These are phyloP conservation scores for Trachurus trachurus DNA, from an alignment of 2,797 vertebrate genomes.

Conservation along the genomic window DNA sequence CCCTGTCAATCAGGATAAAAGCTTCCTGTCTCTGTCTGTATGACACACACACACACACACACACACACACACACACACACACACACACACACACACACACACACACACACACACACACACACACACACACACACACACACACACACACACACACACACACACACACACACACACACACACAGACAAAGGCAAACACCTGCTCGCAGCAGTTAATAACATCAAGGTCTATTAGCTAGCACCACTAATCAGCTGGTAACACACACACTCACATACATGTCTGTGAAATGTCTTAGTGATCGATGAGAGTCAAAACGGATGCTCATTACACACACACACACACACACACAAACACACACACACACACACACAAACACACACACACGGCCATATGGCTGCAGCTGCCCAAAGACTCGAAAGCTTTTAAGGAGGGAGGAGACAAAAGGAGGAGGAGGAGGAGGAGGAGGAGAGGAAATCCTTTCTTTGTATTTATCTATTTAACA, in stretches of 20 bases:
- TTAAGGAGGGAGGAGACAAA: slow-evolving; percentile 69
- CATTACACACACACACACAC: slow-evolving; percentile 34
- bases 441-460: neutral
- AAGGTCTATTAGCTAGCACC: slow-evolving; percentile 58
- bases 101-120: slow-evolving; percentile 21
- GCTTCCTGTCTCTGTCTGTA: slow-evolving; percentile 49
- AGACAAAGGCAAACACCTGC: slow-evolving; percentile 62
- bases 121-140: slow-evolving; percentile 19
- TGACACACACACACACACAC: slow-evolving; percentile 13
- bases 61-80: slow-evolving; percentile 19
- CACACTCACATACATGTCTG: slow-evolving; percentile 37
- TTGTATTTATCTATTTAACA: slow-evolving; percentile 77
- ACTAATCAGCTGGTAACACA: slow-evolving; percentile 61
- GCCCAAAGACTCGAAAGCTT: slow-evolving; percentile 63
- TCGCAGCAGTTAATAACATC: slow-evolving; percentile 66
- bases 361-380: slow-evolving; percentile 25
- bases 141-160: slow-evolving; percentile 9
- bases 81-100: slow-evolving; percentile 20
- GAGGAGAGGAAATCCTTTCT: slow-evolving; percentile 70
- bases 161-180: slow-evolving; percentile 13
- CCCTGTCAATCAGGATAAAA: slow-evolving; percentile 69
- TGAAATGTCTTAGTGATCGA: slow-evolving; percentile 65
- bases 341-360: slow-evolving; percentile 30
- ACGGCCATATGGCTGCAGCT: slow-evolving; percentile 70
- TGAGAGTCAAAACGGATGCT: slow-evolving; percentile 58